Percentiles rank a stretch among this genome's conserved stretches.
phyloP scores from a whole-genome alignment of 2,113 vertebrate genomes.

The Sciurus niger region DNA sequence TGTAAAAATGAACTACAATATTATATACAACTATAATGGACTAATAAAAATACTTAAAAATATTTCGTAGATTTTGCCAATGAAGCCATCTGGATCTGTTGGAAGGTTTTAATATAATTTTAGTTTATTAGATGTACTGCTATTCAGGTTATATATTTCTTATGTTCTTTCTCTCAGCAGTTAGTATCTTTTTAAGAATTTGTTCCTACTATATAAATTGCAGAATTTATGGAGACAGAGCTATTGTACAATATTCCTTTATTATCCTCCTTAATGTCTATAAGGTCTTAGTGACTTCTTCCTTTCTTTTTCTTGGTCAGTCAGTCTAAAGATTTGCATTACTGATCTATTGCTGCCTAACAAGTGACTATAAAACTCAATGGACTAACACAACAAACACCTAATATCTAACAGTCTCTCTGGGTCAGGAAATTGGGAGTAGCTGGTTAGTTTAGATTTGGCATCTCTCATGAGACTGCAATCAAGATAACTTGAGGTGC shows the following conservation, averaged over 20 bases:
- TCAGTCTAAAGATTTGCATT: slow-evolving; percentile 43
- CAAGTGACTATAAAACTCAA: neutral
- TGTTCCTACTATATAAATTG: neutral
- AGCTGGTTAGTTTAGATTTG: neutral
- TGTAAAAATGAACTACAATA: too few relatives aligned
- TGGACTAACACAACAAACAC: neutral
- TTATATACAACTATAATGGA: too few relatives aligned
- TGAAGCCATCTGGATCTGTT: neutral
- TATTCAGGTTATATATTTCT: neutral
- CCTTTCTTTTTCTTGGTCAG: neutral
- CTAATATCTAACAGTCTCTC: neutral
- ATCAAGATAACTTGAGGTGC: neutral
- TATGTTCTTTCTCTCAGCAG: neutral
- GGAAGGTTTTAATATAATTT: neutral
- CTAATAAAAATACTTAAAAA: neutral
- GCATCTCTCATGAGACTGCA: neutral
- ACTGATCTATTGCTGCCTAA: neutral
- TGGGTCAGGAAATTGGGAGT: neutral
- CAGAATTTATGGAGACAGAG: neutral
- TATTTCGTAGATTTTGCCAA: slow-evolving; percentile 13
- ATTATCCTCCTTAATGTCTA: neutral
- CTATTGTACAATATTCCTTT: neutral
- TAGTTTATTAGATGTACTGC: neutral
- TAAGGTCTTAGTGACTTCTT: neutral
- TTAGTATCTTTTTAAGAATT: neutral